Evolutionary conservation across 2,888 invertebrate species (phyloP), one percentile per base, ranked within the genome.

Genomic region (Ceratothoa steindachneri): DNA sequence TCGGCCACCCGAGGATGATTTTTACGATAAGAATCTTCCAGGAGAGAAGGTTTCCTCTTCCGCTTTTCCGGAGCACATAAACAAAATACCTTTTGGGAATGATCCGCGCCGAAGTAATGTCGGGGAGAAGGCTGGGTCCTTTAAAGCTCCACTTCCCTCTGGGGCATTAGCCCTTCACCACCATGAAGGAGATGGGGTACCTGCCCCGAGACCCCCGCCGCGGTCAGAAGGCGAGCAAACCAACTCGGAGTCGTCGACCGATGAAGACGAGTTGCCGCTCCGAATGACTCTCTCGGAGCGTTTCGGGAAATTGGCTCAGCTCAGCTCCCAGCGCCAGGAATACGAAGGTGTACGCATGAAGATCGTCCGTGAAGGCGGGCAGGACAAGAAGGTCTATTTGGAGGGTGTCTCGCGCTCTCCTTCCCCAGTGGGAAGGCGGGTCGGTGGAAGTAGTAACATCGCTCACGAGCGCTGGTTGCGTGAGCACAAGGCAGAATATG

Each of bases 241-340:
- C 76, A 87, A 87, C 79, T 86, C 87, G 30, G 81, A 80, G n/a
- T 88, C 87, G 80, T 86, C 87, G 1, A 88, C 88, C 2, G 84
- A 77, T 83, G 88, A 81, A 5, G 82, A 82, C 27, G 88, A 89
- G 68, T 89, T 72, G 7, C 85, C 69, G 7, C 84, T 83, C 81
- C 88, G 89, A 75, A 85, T 94, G 82, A 93, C 93, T 0, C 86
- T 94, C 15, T 93, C 93, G 0, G 93, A 94, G 85, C 88, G 87
- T 27, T 94, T 94, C 85, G 93, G 93, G 80, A 93, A 93, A 87
- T 93, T 94, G 89, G 93, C 93, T 27, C 93, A 93, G 83, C 93
- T 93, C 92, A 92, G 92, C 77, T 90, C 91, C 1, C 93, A 93
- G 84, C 87, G 93, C 12, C 88, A 90, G n/a, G 91, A 93, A 69